Conservation (phyloP, 2,113 vertebrate species). For the Anhinga rufa region DNA sequence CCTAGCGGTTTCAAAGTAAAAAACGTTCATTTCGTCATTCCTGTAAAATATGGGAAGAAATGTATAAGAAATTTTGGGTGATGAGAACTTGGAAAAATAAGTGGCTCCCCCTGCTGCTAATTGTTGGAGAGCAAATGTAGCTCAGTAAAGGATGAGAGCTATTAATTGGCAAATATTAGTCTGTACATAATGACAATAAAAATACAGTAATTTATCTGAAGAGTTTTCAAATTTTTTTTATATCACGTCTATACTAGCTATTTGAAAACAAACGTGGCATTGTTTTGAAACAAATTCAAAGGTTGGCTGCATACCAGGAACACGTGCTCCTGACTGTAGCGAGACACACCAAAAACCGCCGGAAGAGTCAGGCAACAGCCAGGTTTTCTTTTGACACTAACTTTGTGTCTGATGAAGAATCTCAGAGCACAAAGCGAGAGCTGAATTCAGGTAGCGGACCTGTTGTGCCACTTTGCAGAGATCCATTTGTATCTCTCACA, state of each 20-base stretch:
- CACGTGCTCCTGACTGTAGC: accelerated
- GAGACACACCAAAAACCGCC: neutral
- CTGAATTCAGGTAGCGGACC: neutral
- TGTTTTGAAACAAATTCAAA: neutral
- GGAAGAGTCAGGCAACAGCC: neutral
- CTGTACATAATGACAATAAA: neutral
- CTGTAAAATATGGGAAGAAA: neutral
- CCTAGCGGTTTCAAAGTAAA: neutral
- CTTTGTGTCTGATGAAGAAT: neutral
- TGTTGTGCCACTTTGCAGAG: neutral
- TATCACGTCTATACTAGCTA: neutral
- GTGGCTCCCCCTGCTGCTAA: conserved; percentile 40
- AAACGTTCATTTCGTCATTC: neutral
- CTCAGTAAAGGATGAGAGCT: neutral
- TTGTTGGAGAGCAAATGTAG: neutral
- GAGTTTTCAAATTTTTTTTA: neutral
- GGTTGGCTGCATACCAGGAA: neutral
- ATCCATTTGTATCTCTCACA: neutral
- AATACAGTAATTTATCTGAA: neutral
- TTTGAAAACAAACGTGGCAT: neutral
- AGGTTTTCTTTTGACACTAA: neutral
- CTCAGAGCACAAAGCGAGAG: neutral
- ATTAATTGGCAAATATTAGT: neutral
- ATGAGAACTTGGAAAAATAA: neutral
- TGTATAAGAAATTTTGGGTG: neutral